These are phyloP conservation scores for Tetragnatha versicolor DNA, from an alignment of 1,140 invertebrate species.

Conservation along the genomic window DNA sequence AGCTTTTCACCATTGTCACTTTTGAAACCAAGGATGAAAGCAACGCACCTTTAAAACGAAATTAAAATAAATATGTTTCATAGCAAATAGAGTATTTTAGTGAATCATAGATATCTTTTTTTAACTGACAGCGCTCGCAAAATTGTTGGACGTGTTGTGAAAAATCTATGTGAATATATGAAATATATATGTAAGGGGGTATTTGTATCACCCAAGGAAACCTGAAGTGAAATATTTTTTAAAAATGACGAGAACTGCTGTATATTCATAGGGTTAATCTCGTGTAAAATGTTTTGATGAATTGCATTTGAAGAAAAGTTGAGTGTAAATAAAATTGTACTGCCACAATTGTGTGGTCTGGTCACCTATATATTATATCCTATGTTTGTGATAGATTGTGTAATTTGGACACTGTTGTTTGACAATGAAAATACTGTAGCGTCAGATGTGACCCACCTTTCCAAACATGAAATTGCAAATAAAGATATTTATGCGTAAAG, in stretches of 20 bases:
- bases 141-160: too few relatives aligned
- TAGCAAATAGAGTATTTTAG: constrained; percentile 25
- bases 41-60: neutral
- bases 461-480: constrained; percentile 32
- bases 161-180: too few relatives aligned
- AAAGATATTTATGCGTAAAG: constrained; percentile 47
- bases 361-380: constrained; percentile 7
- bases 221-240: too few relatives aligned
- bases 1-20: constrained; percentile 19
- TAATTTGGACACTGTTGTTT: constrained; percentile 20
- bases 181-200: too few relatives aligned
- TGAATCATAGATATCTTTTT: too few relatives aligned
- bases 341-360: neutral
- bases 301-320: too few relatives aligned
- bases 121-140: too few relatives aligned
- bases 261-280: too few relatives aligned
- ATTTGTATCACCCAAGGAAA: too few relatives aligned
- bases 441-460: constrained; percentile 14
- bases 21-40: neutral
- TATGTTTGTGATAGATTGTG: constrained; percentile 39
- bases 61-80: neutral
- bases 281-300: too few relatives aligned
- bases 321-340: neutral
- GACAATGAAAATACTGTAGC: constrained; percentile 36
- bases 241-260: too few relatives aligned